Evolutionary conservation across 2,113 vertebrate species (phyloP), one percentile per base, ranked within the genome.

Genomic region (Leucoraja erinaceus): DNA sequence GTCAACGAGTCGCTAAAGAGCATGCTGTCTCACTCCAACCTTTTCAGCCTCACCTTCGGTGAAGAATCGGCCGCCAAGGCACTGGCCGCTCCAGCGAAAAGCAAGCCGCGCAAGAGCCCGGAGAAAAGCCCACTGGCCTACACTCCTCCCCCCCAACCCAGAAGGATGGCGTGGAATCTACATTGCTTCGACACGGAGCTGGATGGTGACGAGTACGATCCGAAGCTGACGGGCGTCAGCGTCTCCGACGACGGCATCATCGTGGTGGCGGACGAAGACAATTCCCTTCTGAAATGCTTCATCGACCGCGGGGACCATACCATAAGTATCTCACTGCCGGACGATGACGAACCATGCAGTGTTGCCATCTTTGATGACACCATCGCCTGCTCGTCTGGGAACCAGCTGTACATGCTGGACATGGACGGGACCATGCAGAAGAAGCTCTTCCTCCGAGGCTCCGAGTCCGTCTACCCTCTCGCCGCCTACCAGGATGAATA

Each of bases 171-270:
- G 20, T 5, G 12, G 11, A 38, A 1, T 6, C 47, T 92, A 25
- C 86, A 66, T 31, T 78, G 25, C 54, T 94, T 94, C 72, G 68
- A 93, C n/a, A 79, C 63, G 5, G 81, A 93, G 18, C 86, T 92
- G 33, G 1, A 8, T 10, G 0, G 0, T 16, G 56, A 25, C 63
- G 3, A 5, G 3, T 79, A n/a, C 25, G 22, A 72, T 0, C 93
- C 93, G 25, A 94, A 93, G n/a, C 93, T 94, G 81, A 94, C 94
- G 3, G 94, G 94, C 22, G 92, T 94, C 63, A 76, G 93, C 90
- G 16, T 90, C 18, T 78, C 93, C 31, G 74, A 83, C 10, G 90
- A 70, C 22, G 93, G 93, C 16, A 93, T 93, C 84, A 93, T 94
- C 59, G 86, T 94, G 20, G 31, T 94, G 16, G 93, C 90, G 61